phyloP scores from a whole-genome alignment of 2,113 vertebrate species.

The Bucco capensis region DNA sequence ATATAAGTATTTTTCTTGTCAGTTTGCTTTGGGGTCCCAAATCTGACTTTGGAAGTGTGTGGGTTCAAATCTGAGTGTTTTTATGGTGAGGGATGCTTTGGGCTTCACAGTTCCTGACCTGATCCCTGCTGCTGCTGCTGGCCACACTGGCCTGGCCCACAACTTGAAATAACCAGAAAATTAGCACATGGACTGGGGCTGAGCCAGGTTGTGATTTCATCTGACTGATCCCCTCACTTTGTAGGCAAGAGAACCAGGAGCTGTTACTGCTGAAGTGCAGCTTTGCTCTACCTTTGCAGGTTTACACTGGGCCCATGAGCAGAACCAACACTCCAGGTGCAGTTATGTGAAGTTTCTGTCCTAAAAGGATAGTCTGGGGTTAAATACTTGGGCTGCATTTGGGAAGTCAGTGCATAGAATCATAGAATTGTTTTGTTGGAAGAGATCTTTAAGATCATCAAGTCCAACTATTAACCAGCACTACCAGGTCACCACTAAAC shows the following conservation, averaged over 20 bases:
- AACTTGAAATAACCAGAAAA: background rate
- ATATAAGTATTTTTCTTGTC: background rate
- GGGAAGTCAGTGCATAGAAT: background rate
- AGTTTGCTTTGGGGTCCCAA: background rate
- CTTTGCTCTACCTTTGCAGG: background rate
- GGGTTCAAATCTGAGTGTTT: fast-evolving
- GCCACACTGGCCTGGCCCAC: background rate
- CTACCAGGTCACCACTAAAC: background rate
- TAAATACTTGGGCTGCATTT: fast-evolving
- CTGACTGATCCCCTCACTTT: background rate
- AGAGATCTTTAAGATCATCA: background rate
- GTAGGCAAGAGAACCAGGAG: background rate
- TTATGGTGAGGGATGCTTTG: background rate
- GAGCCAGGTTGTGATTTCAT: background rate
- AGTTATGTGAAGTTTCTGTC: background rate
- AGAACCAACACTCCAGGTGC: fast-evolving
- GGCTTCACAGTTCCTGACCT: background rate
- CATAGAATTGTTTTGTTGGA: background rate
- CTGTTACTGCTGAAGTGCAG: background rate
- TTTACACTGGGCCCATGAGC: background rate
- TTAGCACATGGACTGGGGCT: fast-evolving
- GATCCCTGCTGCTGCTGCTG: fast-evolving
- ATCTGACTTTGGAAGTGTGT: background rate
- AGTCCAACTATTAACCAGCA: background rate
- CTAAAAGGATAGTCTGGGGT: background rate